Conservation (phyloP, 2,113 vertebrate species). For the Gavia stellata region DNA sequence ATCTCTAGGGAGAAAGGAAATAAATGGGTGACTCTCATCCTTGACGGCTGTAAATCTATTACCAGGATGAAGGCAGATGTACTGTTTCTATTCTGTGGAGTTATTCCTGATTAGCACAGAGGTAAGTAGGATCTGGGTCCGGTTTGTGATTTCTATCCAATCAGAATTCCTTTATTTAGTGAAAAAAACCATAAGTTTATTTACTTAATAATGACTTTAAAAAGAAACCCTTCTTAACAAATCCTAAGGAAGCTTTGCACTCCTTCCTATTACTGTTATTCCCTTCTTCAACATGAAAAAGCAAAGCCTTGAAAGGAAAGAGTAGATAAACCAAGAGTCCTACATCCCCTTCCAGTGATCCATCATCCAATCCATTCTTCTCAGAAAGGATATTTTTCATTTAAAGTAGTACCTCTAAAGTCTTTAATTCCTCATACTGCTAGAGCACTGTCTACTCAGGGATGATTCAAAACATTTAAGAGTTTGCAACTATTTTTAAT, state of each 20-base stretch:
- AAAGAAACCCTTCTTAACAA: neutral
- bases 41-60: neutral
- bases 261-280: neutral
- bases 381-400: neutral
- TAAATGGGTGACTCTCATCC: neutral
- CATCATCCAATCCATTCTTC: neutral
- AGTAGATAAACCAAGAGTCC: neutral
- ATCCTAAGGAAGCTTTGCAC: neutral
- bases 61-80: neutral
- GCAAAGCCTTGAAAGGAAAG: neutral
- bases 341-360: neutral
- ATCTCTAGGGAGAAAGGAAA: conserved; percentile 28
- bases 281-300: neutral
- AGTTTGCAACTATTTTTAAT: neutral
- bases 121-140: neutral
- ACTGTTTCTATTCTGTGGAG: neutral
- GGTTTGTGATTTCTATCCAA: neutral
- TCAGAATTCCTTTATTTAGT: neutral
- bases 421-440: neutral
- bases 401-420: neutral
- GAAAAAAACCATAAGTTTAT: neutral
- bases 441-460: neutral
- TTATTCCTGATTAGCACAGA: neutral
- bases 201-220: neutral
- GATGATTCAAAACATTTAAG: neutral